Percentiles rank a stretch among this genome's conserved stretches.
Conservation (phyloP, 2,113 vertebrate genomes). For the Amphiprion percula region DNA sequence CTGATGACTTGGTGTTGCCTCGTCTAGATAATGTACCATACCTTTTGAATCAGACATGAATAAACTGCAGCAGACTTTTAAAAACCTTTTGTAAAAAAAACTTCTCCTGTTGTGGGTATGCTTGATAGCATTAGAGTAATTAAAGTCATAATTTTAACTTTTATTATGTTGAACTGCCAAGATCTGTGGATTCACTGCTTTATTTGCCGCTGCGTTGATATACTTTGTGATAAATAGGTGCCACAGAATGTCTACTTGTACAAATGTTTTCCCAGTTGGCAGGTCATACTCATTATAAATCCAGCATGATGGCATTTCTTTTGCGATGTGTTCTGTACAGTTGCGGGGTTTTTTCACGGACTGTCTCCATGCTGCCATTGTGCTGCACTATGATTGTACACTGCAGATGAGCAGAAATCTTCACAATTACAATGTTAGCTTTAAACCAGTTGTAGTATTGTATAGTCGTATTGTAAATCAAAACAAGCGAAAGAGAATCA, state of each 20-base stretch:
- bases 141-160: slow-evolving; percentile 16
- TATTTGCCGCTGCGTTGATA: slow-evolving; percentile 6
- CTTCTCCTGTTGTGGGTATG: background rate
- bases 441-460: background rate
- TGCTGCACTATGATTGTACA: background rate
- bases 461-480: background rate
- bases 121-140: background rate
- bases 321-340: background rate
- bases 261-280: background rate
- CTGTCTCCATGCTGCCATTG: background rate
- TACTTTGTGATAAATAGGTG: background rate
- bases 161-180: slow-evolving; percentile 18
- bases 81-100: background rate
- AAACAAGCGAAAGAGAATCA: background rate
- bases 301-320: background rate
- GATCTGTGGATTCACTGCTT: background rate
- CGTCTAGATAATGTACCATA: background rate
- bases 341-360: background rate
- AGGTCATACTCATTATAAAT: slow-evolving; percentile 15
- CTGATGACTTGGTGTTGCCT: background rate
- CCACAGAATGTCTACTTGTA: background rate
- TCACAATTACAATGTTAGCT: too few relatives aligned
- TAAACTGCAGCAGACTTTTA: background rate
- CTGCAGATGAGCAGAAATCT: background rate
- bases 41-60: background rate